These are phyloP conservation scores for Ormyrus rosae DNA, from an alignment of 2,888 invertebrate species.

Conservation along the genomic window DNA sequence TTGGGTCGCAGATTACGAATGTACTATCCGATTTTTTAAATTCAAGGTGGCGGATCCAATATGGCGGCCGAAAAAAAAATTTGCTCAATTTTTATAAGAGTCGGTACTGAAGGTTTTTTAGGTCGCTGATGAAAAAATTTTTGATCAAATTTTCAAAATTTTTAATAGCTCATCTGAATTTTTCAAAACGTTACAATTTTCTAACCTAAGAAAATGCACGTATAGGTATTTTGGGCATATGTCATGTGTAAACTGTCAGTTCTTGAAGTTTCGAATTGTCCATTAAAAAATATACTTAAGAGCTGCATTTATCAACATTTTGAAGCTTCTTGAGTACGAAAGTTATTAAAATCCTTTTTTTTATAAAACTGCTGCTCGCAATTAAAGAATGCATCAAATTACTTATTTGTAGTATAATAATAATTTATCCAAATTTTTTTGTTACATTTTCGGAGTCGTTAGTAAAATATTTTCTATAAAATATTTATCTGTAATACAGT, in stretches of 20 bases:
- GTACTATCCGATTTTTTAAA: background rate
- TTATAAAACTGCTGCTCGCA: conserved; percentile 4
- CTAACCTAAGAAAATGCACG: too few relatives aligned
- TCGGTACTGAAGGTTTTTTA: background rate
- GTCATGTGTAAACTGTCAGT: too few relatives aligned
- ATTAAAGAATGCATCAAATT: background rate
- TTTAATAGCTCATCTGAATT: too few relatives aligned
- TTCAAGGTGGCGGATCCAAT: too few relatives aligned
- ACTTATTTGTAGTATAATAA: background rate
- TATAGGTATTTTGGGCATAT: too few relatives aligned
- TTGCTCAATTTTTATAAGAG: background rate
- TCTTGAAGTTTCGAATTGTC: too few relatives aligned
- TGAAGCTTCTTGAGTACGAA: too few relatives aligned
- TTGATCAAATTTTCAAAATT: background rate
- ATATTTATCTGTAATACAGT: background rate
- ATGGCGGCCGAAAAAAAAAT: too few relatives aligned
- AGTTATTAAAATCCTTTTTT: too few relatives aligned
- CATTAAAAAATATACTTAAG: too few relatives aligned
- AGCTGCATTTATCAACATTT: too few relatives aligned
- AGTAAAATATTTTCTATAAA: background rate
- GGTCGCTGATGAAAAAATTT: conserved; percentile 1
- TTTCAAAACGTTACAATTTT: too few relatives aligned
- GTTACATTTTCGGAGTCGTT: conserved; percentile 1
- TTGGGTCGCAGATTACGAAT: background rate
- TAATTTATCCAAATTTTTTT: background rate